A percentile compares a stretch with the other conserved stretches of the same genome.
Evolutionary conservation across 2,797 vertebrate genomes (phyloP).

Genomic region (Tenualosa ilisha): DNA sequence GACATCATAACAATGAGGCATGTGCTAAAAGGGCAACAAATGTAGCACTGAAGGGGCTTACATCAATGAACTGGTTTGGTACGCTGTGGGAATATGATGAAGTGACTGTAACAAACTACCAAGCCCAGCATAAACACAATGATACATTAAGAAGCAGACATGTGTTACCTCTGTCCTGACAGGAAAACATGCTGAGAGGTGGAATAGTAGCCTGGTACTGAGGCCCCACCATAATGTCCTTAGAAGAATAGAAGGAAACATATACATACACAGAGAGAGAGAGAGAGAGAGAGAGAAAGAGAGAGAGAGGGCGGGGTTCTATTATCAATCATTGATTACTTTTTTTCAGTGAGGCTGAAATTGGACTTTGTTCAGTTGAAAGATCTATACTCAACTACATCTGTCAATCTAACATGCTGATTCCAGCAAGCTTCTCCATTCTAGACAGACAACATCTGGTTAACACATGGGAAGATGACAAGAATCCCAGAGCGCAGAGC

Average conservation of each 20-base stretch:
- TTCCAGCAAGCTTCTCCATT: neutral
- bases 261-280: neutral
- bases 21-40: too few species aligned
- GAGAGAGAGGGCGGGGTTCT: too few species aligned
- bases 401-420: neutral
- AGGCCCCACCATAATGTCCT: slow-evolving; percentile 95
- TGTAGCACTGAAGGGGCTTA: too few species aligned
- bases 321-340: too few species aligned
- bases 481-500: neutral
- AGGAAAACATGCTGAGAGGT: slow-evolving; percentile 70
- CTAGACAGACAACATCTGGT: neutral
- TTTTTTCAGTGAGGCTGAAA: too few species aligned
- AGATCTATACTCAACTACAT: neutral
- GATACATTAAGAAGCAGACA: neutral
- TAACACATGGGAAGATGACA: neutral
- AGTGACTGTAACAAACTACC: neutral
- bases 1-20: too few species aligned
- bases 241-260: slow-evolving; percentile 42
- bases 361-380: neutral
- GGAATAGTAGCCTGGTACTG: slow-evolving; percentile 91
- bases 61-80: neutral
- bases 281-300: too few species aligned
- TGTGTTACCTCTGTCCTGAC: slow-evolving; percentile 80
- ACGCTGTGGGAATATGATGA: neutral
- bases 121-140: neutral